Evolutionary conservation across 2,888 invertebrate genomes (phyloP).

Genomic region (Tenthredo scrophulariae): DNA sequence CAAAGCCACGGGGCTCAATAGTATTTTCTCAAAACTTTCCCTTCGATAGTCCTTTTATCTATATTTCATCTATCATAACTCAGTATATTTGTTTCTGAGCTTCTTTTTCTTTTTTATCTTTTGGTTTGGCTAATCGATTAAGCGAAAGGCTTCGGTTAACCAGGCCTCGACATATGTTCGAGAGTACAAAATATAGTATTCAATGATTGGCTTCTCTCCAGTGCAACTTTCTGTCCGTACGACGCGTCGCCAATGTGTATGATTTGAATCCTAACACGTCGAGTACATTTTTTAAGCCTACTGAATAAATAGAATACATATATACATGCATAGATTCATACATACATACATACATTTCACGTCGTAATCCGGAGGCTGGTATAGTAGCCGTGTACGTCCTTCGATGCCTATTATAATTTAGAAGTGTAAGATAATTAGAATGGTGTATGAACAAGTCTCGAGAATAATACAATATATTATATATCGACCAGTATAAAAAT

Average conservation of each 20-base stretch:
- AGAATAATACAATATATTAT: background rate
- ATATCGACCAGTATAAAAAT: background rate
- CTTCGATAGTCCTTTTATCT: background rate
- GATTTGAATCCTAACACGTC: slow-evolving; percentile 36
- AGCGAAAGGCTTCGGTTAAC: background rate
- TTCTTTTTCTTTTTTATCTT: background rate
- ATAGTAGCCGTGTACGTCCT: background rate
- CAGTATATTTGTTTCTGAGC: background rate
- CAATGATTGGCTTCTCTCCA: slow-evolving; percentile 42
- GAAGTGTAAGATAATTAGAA: background rate
- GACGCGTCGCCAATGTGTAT: slow-evolving; percentile 11
- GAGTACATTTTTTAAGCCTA: background rate
- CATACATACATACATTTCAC: background rate
- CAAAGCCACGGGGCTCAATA: slow-evolving; percentile 20
- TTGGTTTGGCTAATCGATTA: background rate
- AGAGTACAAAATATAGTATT: background rate
- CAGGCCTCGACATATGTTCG: background rate
- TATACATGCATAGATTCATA: background rate
- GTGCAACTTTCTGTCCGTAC: slow-evolving; percentile 31
- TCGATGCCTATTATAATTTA: background rate
- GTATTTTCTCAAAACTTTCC: background rate
- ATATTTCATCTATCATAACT: background rate
- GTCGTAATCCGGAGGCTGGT: slow-evolving; percentile 15
- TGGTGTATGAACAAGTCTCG: background rate
- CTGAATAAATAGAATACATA: slow-evolving; percentile 30